Evolutionary conservation across 2,888 invertebrate species (phyloP).

Genomic region (Phyto melanocephala): DNA sequence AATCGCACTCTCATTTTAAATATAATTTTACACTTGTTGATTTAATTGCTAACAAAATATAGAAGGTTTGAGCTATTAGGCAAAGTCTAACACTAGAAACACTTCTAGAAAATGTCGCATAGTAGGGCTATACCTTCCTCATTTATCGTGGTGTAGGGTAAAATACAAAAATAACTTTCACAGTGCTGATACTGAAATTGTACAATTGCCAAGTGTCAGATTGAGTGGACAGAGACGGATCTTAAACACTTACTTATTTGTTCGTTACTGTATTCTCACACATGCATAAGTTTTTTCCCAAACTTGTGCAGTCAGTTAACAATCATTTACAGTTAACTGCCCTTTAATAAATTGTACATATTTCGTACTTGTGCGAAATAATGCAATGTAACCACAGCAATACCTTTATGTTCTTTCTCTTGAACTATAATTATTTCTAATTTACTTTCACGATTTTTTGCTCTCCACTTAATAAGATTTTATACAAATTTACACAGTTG

Average conservation of each 20-base stretch:
- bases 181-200: conserved; percentile 45
- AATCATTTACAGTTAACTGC: conserved; percentile 35
- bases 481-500: background rate
- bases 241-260: background rate
- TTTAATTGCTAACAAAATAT: too few species aligned
- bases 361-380: conserved; percentile 63
- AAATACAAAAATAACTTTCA: conserved; percentile 6
- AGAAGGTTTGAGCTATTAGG: too few species aligned
- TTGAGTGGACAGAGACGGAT: conserved; percentile 50
- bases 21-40: too few species aligned
- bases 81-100: too few species aligned
- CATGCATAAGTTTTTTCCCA: background rate
- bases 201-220: conserved; percentile 62
- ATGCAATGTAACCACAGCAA: background rate
- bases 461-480: background rate
- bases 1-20: too few species aligned
- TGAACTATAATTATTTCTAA: conserved; percentile 39
- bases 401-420: background rate
- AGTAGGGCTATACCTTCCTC: too few species aligned
- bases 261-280: background rate
- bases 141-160: background rate
- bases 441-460: conserved; percentile 7
- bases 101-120: too few species aligned
- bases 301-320: conserved; percentile 1
- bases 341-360: conserved; percentile 56